Evolutionary conservation across 2,888 invertebrate genomes (phyloP), one percentile per base, ranked within the genome.

Genomic region (Sinohyriopsis cumingii): DNA sequence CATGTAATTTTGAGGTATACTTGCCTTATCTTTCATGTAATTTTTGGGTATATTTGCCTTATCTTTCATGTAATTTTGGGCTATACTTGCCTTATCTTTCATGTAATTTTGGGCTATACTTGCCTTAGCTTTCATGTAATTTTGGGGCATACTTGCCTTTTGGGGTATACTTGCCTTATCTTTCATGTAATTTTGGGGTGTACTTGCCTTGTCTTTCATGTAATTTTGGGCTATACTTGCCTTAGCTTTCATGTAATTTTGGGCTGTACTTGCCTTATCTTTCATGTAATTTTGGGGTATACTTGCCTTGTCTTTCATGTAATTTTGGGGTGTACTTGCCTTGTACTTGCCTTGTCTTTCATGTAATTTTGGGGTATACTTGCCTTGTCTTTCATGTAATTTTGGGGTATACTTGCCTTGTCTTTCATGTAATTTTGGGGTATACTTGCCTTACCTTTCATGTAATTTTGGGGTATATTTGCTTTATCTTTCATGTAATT

Each of bases 141-240:
- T 25, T 53, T 18, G 6, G n/a, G 12, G 6, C 24, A 64, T 7
- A 54, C 64, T 45, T 75, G 88, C 88, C 84, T 95, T 91, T 5
- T n/a, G n/a, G n/a, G n/a, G n/a, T n/a, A n/a, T 19, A 53, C n/a
- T n/a, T n/a, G n/a, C n/a, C n/a, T 28, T 63, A n/a, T 57, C 33
- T 7, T 15, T 25, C n/a, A 24, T 55, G 45, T n/a, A 24, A 24
- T 64, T 25, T 53, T 18, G 6, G n/a, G 12, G 6, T 33, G 62
- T 7, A 54, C 64, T 45, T 75, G 88, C 88, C 84, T 95, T 91
- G 91, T 99, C 98, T n/a, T n/a, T n/a, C n/a, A n/a, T 22, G 57
- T 57, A 22, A 57, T 22, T 57, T 5, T n/a, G n/a, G n/a, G n/a
- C n/a, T n/a, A n/a, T 19, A 53, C n/a, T n/a, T n/a, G n/a, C n/a